Base-by-base conservation (phyloP, 1,140 invertebrate species). In the Trichomalopsis sarcophagae region DNA sequence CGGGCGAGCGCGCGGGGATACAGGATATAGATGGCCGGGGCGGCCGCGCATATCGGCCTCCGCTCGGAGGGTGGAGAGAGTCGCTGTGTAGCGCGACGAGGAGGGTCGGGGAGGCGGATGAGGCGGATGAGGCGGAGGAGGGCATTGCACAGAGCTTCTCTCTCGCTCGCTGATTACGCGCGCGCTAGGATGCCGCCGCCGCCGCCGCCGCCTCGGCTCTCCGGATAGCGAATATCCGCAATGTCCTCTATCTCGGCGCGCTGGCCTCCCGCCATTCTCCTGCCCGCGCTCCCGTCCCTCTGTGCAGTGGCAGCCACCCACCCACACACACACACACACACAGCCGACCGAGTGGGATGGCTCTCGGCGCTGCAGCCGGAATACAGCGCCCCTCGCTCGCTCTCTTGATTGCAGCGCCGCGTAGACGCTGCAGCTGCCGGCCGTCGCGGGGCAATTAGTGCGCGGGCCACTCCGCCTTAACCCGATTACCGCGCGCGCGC, bases 151-250 rank as follows among this genome's bases (percentile, higher is more conserved):
- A 84, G 87, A 71, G 71, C 75, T 36, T 79, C 75, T 91, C 92
- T 92, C 92, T 93, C 92, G 91, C 91, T 62, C 92, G 91, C 92
- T 93, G 92, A 93, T 93, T 93, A 93, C 92, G 92, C 91, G 92
- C 83, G 86, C 40, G 78, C 23, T 71, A 33, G 68, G 68, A 27
- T 33, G 68, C 78, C 55, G 21, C 7, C 66, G n/a, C 77, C 36
- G 68, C 13, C 14, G 68, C 78, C 55, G 21, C 7, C 66, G n/a
- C 77, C 36, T 75, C 78, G 86, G 87, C 87, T 84, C 85, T 89
- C 87, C 89, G 89, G 91, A 90, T 90, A 88, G 90, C 90, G 90
- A 91, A 91, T 92, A 92, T 92, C 91, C 89, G 92, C 92, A 92
- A 92, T 92, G 92, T 92, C 91, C 91, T 74, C 84, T 71, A 75